These are phyloP conservation scores for Caenorhabditis panamensis DNA, from an alignment of 2,888 invertebrate genomes.

Conservation along the genomic window DNA sequence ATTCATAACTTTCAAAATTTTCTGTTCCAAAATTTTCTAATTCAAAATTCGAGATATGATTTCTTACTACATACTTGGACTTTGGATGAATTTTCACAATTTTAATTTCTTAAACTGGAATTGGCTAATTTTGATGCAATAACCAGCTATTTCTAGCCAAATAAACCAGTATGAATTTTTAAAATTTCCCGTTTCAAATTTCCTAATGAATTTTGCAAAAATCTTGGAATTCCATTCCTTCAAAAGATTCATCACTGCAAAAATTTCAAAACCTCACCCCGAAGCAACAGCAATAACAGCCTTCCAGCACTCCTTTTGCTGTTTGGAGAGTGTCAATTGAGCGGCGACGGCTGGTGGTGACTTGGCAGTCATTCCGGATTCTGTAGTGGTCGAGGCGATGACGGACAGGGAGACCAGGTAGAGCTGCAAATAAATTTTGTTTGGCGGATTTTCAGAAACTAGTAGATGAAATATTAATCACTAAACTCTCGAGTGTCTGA, in stretches of 20 bases:
- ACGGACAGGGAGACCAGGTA: constrained; percentile 40
- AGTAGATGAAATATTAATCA: too few relatives aligned
- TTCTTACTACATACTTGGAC: too few relatives aligned
- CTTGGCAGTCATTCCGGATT: constrained; percentile 42
- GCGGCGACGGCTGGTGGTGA: constrained; percentile 11
- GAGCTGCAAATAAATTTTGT: constrained; percentile 21
- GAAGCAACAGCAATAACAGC: constrained; percentile 28
- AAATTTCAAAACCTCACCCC: constrained; percentile 32
- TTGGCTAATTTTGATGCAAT: too few relatives aligned
- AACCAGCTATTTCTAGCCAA: too few relatives aligned
- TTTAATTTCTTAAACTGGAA: too few relatives aligned
- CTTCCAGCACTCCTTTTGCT: constrained; percentile 57
- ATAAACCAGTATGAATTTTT: too few relatives aligned
- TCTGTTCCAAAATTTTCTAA: neutral
- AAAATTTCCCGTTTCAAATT: too few relatives aligned
- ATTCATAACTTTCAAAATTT: neutral
- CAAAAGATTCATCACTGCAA: too few relatives aligned
- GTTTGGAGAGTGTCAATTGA: constrained; percentile 51
- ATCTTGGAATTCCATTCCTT: too few relatives aligned
- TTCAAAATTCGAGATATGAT: neutral
- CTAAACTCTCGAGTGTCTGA: too few relatives aligned
- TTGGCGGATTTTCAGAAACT: neutral
- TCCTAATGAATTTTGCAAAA: too few relatives aligned
- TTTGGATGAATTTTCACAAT: too few relatives aligned
- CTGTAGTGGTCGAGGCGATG: constrained; percentile 40